Conservation (phyloP, 2,797 vertebrate genomes). For the Malurus splendens region DNA sequence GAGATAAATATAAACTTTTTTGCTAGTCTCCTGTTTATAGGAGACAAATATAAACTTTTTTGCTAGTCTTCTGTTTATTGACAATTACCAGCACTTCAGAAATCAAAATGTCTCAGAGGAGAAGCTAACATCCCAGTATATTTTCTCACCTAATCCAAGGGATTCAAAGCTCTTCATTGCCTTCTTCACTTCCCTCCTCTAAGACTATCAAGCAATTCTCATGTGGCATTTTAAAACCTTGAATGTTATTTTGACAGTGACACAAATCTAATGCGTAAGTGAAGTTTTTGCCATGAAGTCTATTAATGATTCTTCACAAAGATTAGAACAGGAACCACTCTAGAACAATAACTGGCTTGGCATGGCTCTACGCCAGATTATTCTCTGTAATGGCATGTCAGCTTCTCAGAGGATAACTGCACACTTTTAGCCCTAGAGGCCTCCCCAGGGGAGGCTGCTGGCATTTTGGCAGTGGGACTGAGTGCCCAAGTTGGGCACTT, state of each 20-base stretch:
- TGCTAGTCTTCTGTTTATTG: neutral
- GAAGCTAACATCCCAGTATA: neutral
- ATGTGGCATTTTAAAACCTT: neutral
- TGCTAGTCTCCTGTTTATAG: neutral
- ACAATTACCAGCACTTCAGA: neutral
- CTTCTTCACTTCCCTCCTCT: neutral
- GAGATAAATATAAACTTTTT: too few relatives aligned
- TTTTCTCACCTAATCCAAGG: neutral
- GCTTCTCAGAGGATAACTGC: neutral
- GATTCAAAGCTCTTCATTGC: neutral
- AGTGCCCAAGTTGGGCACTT: neutral
- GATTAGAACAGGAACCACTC: neutral
- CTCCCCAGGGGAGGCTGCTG: fast-evolving
- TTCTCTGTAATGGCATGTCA: neutral
- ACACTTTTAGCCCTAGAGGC: neutral
- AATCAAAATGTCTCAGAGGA: neutral
- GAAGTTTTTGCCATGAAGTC: neutral
- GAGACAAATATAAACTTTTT: neutral
- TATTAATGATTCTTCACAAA: neutral
- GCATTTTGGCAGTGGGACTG: neutral
- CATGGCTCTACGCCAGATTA: neutral
- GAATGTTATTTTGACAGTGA: neutral
- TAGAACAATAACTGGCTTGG: neutral
- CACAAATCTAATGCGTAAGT: neutral
- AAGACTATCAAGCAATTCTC: neutral